These are phyloP conservation scores for Malurus leucopterus DNA, from an alignment of 2,797 vertebrate species.

Conservation along the genomic window DNA sequence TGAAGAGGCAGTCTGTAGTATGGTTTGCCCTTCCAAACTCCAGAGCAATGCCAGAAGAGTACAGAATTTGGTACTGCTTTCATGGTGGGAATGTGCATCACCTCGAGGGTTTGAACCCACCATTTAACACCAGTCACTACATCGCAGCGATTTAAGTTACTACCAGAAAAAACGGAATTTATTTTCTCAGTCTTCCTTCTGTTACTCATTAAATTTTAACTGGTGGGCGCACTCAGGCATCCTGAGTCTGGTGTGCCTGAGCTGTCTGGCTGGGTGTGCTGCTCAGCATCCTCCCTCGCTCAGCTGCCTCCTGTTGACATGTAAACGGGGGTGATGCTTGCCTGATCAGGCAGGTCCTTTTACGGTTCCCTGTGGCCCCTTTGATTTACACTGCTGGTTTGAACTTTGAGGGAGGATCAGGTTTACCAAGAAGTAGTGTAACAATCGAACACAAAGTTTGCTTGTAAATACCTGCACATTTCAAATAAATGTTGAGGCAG, in stretches of 20 bases:
- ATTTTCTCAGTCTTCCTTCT: neutral
- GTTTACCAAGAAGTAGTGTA: slow-evolving; percentile 3
- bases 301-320: neutral
- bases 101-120: neutral
- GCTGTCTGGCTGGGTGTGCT: neutral
- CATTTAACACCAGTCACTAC: neutral
- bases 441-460: neutral
- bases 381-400: slow-evolving; percentile 28
- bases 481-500: slow-evolving; percentile 31
- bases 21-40: neutral
- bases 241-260: neutral
- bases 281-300: neutral
- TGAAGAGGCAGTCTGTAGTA: neutral
- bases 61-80: neutral
- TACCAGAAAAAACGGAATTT: neutral
- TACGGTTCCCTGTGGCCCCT: slow-evolving; percentile 1
- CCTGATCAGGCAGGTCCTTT: neutral
- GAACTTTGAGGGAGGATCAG: slow-evolving; percentile 14
- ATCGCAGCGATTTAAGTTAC: rapidly evolving
- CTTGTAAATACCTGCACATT: slow-evolving; percentile 54
- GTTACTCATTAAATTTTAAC: neutral
- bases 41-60: neutral
- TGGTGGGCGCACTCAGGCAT: neutral
- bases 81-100: neutral
- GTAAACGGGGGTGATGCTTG: neutral